Percentiles rank a stretch among this genome's conserved stretches.
phyloP scores from a whole-genome alignment of 2,888 invertebrate species.

The Watsonalla cultraria region DNA sequence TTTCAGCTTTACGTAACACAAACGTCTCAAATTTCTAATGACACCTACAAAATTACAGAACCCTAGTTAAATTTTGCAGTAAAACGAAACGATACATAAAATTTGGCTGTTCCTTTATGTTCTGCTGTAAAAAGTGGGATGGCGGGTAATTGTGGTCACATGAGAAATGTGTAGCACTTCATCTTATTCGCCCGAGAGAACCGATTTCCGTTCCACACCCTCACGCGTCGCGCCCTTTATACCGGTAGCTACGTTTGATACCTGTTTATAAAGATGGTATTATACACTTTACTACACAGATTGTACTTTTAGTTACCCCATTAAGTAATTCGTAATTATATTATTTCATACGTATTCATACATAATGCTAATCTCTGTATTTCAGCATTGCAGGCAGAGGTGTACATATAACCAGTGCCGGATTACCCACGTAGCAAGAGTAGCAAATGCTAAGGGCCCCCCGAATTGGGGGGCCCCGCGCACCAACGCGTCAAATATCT shows the following conservation, averaged over 20 bases:
- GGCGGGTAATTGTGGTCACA: constrained; percentile 37
- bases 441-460: too few relatives aligned
- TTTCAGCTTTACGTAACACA: too few relatives aligned
- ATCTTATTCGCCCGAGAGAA: constrained; percentile 25
- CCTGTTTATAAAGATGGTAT: not conserved
- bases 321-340: too few relatives aligned
- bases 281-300: not conserved
- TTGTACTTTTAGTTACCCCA: too few relatives aligned
- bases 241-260: not conserved
- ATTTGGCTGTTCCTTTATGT: not conserved
- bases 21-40: too few relatives aligned
- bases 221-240: not conserved
- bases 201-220: constrained; percentile 8
- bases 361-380: too few relatives aligned
- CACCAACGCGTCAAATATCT: too few relatives aligned
- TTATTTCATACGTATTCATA: too few relatives aligned
- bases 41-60: not conserved
- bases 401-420: too few relatives aligned
- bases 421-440: too few relatives aligned
- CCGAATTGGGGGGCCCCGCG: too few relatives aligned
- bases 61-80: not conserved
- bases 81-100: not conserved
- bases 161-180: constrained; percentile 34
- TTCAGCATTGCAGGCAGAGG: too few relatives aligned
- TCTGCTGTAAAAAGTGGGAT: constrained; percentile 9